phyloP scores from a whole-genome alignment of 2,888 invertebrate species.

The Ditylenchus weischeri region DNA sequence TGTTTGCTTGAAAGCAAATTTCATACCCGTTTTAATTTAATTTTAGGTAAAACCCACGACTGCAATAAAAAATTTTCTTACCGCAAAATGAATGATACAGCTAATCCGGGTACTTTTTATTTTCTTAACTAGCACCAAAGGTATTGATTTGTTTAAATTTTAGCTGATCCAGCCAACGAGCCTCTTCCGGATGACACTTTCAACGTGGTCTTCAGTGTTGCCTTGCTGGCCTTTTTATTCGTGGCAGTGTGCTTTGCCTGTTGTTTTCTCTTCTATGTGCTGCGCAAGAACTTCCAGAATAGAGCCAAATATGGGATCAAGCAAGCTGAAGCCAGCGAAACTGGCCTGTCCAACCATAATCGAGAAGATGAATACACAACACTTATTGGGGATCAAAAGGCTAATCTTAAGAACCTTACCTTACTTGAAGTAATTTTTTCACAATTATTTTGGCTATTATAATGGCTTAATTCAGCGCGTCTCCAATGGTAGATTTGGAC shows the following conservation, averaged over 20 bases:
- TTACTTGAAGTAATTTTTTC: conserved; percentile 64
- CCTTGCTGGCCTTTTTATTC: conserved; percentile 14
- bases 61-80: conserved; percentile 38
- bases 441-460: neutral
- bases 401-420: neutral
- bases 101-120: neutral
- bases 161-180: neutral
- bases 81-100: neutral
- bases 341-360: neutral
- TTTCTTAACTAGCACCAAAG: neutral
- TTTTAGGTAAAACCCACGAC: conserved; percentile 29
- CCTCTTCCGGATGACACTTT: conserved; percentile 1
- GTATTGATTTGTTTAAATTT: neutral
- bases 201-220: conserved; percentile 6
- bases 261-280: conserved; percentile 13
- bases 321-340: neutral
- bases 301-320: conserved; percentile 7
- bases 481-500: conserved; percentile 59
- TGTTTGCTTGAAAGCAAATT: too few relatives aligned
- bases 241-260: conserved; percentile 19
- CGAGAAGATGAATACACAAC: conserved; percentile 12
- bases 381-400: conserved; percentile 19
- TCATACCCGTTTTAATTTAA: too few relatives aligned
- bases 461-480: conserved; percentile 14
- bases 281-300: conserved; percentile 18